Evolutionary conservation across 2,888 invertebrate species (phyloP), one percentile per base, ranked within the genome.

Genomic region (Drosophila prolongata): DNA sequence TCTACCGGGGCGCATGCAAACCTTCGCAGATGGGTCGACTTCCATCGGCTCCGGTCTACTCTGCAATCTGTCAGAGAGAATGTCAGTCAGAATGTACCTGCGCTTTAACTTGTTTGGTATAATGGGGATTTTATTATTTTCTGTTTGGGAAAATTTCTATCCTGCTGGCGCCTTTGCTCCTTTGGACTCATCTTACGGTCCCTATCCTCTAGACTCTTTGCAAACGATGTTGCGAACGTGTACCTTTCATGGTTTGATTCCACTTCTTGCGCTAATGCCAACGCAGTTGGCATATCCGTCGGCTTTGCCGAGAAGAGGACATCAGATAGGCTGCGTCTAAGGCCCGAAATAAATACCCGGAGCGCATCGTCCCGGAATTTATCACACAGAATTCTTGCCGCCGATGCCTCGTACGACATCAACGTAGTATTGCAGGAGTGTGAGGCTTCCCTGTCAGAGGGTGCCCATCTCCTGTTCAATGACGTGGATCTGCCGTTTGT

Each of bases 191-290:
- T 24, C 24, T 24, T 24, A 24, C 3, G 24, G 24, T 24, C 24
- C 24, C 24, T 24, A 24, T 24, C 24, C 9, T 16, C 42, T 42
- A 16, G 4, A 5, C 42, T 42, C 42, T 10, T 42, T 16, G 16
- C 42, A 16, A 42, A 16, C 9, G 16, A 16, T 9, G 16, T n/a
- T n/a, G n/a, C n/a, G n/a, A n/a, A n/a, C n/a, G n/a, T n/a, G n/a
- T n/a, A n/a, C n/a, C n/a, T n/a, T 9, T 42, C 42, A 10, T 42
- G 42, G 42, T 42, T 42, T 10, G 42, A 42, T 42, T 42, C 42
- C 16, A 42, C 42, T 42, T 42, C 38, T 13, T 11, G 37, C 13
- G 11, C 13, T 3, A 46, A 14, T 13, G 49, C 49, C 14, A 47
- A 6, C 5, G 47, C 30, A 11, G 47, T 13, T 47, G 34, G 47